Percentiles rank a stretch among this genome's conserved stretches.
Conservation (phyloP, 2,113 vertebrate genomes). For the Lucifuga dentata region DNA sequence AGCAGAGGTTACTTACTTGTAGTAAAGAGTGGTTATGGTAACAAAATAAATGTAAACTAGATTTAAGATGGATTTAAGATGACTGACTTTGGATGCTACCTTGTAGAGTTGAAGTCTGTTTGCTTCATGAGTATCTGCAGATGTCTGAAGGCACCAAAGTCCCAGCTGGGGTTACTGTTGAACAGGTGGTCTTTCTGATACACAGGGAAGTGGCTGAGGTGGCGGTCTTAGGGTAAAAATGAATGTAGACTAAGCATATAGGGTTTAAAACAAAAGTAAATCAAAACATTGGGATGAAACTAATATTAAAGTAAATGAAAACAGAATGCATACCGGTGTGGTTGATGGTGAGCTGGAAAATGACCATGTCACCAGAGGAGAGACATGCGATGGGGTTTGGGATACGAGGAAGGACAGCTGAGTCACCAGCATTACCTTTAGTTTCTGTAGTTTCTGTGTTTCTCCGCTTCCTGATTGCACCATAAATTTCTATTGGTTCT, state of each 20-base stretch:
- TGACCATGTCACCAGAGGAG: slow-evolving; percentile 84
- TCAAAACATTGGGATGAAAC: not conserved
- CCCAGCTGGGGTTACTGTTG: slow-evolving; percentile 92
- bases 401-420: slow-evolving; percentile 75
- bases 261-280: slow-evolving; percentile 3
- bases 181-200: slow-evolving; percentile 94
- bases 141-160: slow-evolving; percentile 90
- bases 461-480: slow-evolving; percentile 59
- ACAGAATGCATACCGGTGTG: slow-evolving; percentile 79
- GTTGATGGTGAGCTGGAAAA: slow-evolving; percentile 89
- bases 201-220: slow-evolving; percentile 89
- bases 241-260: not conserved
- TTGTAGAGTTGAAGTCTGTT: slow-evolving; percentile 87
- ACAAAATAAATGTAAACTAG: too few species aligned
- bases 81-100: slow-evolving; percentile 70
- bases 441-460: slow-evolving; percentile 13
- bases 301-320: not conserved
- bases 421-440: not conserved
- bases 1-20: not conserved
- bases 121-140: slow-evolving; percentile 87
- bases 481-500: slow-evolving; percentile 64
- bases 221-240: slow-evolving; percentile 80
- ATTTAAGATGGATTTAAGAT: not conserved
- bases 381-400: slow-evolving; percentile 91
- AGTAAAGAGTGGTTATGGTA: not conserved